These are phyloP conservation scores for Cryptotis parvus DNA, from an alignment of 2,113 vertebrate genomes.

Conservation along the genomic window DNA sequence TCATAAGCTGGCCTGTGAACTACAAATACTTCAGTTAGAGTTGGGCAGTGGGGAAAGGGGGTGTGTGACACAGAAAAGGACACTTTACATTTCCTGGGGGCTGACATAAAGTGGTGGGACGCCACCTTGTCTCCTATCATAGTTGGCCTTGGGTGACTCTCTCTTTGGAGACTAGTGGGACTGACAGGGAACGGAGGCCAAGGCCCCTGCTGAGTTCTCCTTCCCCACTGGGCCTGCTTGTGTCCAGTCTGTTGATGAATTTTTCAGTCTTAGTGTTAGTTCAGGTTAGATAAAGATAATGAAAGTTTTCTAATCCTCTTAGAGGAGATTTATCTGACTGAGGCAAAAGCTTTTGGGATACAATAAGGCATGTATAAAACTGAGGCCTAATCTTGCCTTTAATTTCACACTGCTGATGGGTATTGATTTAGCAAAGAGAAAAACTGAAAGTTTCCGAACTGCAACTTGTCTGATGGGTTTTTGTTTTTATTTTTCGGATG, in stretches of 20 bases:
- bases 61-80: background rate
- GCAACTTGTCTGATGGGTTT: slow-evolving; percentile 40
- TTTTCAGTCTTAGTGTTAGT: slow-evolving; percentile 88
- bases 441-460: slow-evolving; percentile 84
- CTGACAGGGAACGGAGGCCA: background rate
- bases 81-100: no score
- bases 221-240: slow-evolving; percentile 80
- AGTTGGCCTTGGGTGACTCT: background rate
- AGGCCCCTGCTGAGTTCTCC: background rate
- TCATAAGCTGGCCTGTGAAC: background rate
- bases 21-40: background rate
- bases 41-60: no score
- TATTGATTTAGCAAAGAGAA: slow-evolving; percentile 94
- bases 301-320: slow-evolving; percentile 91
- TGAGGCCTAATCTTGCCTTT: slow-evolving; percentile 91
- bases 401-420: slow-evolving; percentile 94
- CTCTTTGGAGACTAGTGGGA: background rate
- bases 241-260: slow-evolving; percentile 88
- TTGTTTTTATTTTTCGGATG: background rate
- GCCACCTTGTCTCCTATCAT: no score
- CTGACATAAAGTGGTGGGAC: fast-evolving
- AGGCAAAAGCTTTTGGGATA: slow-evolving; percentile 88
- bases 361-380: slow-evolving; percentile 89
- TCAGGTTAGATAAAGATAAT: slow-evolving; percentile 92
- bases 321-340: slow-evolving; percentile 90